Conservation (phyloP, 2,797 vertebrate species). For the Onychomys torridus region DNA sequence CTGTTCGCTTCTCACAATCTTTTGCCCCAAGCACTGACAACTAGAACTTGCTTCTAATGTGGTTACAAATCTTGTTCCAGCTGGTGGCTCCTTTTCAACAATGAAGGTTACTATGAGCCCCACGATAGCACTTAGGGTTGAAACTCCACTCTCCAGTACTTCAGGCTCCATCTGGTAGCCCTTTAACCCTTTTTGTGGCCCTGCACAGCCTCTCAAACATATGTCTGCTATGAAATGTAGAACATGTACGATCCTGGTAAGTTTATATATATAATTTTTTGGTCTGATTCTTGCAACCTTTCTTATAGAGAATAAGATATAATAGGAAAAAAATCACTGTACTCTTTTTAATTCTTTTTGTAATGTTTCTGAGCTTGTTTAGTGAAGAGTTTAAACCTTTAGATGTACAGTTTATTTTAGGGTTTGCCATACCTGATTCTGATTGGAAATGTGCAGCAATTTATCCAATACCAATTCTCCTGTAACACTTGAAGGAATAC, state of each 20-base stretch:
- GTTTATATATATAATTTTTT: neutral
- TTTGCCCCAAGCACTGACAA: constrained; percentile 70
- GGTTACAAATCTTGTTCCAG: constrained; percentile 80
- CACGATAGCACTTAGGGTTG: constrained; percentile 56
- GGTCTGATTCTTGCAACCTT: neutral
- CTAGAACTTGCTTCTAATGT: constrained; percentile 59
- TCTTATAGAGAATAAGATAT: neutral
- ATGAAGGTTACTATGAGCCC: constrained; percentile 63
- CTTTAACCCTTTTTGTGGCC: constrained; percentile 69
- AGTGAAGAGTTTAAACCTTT: neutral
- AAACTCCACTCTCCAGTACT: constrained; percentile 54
- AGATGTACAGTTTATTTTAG: neutral
- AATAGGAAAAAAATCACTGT: neutral
- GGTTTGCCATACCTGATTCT: neutral
- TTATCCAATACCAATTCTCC: neutral
- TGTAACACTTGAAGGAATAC: neutral
- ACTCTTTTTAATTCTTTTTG: neutral
- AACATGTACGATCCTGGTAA: accelerated
- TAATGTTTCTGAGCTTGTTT: neutral
- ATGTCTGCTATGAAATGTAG: neutral
- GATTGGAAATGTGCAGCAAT: neutral
- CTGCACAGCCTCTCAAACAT: neutral
- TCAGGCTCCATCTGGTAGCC: constrained; percentile 76
- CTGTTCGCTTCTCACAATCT: constrained; percentile 51
- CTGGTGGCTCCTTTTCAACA: constrained; percentile 80